phyloP scores from a whole-genome alignment of 2,113 vertebrate genomes.

The Megaptera novaeangliae region DNA sequence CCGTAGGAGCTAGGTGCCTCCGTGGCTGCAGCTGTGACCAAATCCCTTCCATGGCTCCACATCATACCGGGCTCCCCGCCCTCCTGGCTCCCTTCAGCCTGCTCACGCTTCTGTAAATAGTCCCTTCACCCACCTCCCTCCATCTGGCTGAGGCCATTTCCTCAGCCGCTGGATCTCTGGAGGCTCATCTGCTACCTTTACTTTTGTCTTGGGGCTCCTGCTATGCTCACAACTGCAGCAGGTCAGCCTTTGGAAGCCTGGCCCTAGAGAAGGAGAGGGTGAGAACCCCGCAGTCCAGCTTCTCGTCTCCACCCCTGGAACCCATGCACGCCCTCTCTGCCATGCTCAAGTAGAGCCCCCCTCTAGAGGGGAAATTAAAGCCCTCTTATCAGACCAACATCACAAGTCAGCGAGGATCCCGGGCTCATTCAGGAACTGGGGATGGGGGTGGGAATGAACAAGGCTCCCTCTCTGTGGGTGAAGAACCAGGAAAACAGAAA shows the following conservation, averaged over 20 bases:
- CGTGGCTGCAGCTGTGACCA: accelerated
- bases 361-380: background rate
- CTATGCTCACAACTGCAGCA: accelerated
- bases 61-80: accelerated
- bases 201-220: background rate
- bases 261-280: background rate
- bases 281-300: background rate
- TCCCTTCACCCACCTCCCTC: background rate
- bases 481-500: background rate
- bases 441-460: no score
- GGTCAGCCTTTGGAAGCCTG: no score
- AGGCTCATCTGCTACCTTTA: background rate
- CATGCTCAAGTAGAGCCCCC: background rate
- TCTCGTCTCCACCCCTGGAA: accelerated
- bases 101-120: no score
- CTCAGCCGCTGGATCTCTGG: background rate
- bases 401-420: background rate
- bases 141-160: background rate
- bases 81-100: background rate
- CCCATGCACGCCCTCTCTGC: accelerated
- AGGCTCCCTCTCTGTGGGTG: background rate
- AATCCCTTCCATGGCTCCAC: accelerated
- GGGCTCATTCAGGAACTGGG: background rate
- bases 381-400: no score
- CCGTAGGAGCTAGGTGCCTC: accelerated